These are phyloP conservation scores for Abramis brama DNA, from an alignment of 2,113 vertebrate species.

Conservation along the genomic window DNA sequence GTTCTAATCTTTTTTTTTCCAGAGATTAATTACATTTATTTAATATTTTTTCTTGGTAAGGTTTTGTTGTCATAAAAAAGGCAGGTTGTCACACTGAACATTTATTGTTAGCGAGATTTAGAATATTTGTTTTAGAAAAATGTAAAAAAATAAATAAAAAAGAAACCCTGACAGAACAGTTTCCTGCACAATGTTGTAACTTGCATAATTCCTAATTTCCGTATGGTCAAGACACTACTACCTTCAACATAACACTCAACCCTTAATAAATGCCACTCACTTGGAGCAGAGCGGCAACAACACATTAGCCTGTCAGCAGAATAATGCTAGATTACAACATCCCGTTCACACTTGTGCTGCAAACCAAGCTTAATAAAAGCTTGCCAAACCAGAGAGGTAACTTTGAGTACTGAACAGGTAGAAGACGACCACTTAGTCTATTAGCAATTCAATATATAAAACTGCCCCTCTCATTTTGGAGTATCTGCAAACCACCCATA, in stretches of 20 bases:
- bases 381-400: slow-evolving; percentile 24
- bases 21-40: not conserved
- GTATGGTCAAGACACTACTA: not conserved
- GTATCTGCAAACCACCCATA: not conserved
- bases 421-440: not conserved
- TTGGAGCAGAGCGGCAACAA: not conserved
- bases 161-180: not conserved
- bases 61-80: not conserved
- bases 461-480: not conserved
- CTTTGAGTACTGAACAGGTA: not conserved
- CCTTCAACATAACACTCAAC: not conserved
- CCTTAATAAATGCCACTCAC: not conserved
- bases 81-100: not conserved
- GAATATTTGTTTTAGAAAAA: not conserved
- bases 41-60: not conserved
- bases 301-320: not conserved
- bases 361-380: slow-evolving; percentile 5
- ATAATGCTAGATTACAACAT: slow-evolving; percentile 3
- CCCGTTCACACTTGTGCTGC: not conserved
- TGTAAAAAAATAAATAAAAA: not conserved
- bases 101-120: not conserved
- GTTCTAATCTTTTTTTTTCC: not conserved
- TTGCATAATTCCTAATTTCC: not conserved
- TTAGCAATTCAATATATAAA: not conserved
- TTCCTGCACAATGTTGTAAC: not conserved